Evolutionary conservation across 2,888 invertebrate genomes (phyloP).

Genomic region (Ischnura elegans): DNA sequence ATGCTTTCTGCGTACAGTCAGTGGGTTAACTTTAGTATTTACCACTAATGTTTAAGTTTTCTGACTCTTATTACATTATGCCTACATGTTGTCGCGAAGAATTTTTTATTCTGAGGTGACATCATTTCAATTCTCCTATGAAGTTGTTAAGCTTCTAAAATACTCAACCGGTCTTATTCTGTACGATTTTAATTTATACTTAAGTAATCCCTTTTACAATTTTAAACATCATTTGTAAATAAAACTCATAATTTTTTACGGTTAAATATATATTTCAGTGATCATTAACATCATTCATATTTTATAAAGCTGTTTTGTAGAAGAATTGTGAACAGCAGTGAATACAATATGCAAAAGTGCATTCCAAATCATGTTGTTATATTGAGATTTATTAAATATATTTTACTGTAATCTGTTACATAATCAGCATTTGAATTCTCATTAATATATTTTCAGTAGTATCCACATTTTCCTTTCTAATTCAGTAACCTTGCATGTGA

Average conservation of each 20-base stretch:
- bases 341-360: not conserved
- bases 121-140: not conserved
- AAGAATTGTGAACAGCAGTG: not conserved
- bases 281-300: not conserved
- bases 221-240: constrained; percentile 7
- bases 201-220: not conserved
- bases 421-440: too few species aligned
- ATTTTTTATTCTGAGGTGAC: not conserved
- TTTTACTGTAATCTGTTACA: not conserved
- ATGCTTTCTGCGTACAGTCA: not conserved
- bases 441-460: too few species aligned
- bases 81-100: not conserved
- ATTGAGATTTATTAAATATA: not conserved
- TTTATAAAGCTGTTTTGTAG: not conserved
- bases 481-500: too few species aligned
- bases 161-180: not conserved
- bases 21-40: not conserved
- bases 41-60: not conserved
- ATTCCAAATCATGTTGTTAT: not conserved
- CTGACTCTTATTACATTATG: not conserved
- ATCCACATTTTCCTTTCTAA: too few species aligned
- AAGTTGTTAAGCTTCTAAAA: not conserved
- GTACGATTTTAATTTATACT: not conserved
- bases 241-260: not conserved
- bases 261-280: not conserved